Percentiles rank a stretch among this genome's conserved stretches.
Evolutionary conservation across 2,888 invertebrate genomes (phyloP).

Genomic region (Phyllotreta striolata): DNA sequence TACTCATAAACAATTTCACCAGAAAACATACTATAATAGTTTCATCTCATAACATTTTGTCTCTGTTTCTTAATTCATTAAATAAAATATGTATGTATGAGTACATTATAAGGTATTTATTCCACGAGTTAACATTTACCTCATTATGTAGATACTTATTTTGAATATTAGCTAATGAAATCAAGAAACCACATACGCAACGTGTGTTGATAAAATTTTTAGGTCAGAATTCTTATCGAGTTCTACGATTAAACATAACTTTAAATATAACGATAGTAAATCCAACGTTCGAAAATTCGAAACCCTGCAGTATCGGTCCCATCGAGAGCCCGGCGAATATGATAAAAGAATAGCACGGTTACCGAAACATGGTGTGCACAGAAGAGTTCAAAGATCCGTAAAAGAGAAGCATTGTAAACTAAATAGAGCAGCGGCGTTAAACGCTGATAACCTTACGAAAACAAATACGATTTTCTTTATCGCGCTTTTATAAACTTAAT

Average conservation of each 20-base stretch:
- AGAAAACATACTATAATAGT: no score
- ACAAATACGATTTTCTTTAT: conserved; percentile 24
- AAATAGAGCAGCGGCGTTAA: conserved; percentile 12
- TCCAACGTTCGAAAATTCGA: neutral
- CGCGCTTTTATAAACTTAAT: conserved; percentile 23
- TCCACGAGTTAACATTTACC: no score
- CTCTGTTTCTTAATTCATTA: no score
- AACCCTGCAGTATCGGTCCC: no score
- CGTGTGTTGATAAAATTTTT: neutral
- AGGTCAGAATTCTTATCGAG: no score
- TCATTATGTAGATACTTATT: no score
- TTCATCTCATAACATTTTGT: no score
- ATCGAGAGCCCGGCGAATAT: conserved; percentile 14
- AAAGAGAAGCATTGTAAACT: neutral
- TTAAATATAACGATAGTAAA: neutral
- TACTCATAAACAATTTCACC: no score
- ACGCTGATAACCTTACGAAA: conserved; percentile 26
- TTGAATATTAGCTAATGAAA: conserved; percentile 1
- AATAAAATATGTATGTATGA: no score
- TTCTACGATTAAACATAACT: neutral
- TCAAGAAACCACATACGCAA: conserved; percentile 11
- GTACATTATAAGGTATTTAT: no score
- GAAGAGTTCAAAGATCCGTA: conserved; percentile 15
- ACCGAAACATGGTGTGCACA: neutral
- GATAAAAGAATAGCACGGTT: conserved; percentile 7